Percentiles rank a stretch among this genome's conserved stretches.
Evolutionary conservation across 2,797 vertebrate genomes (phyloP).

Genomic region (Sphenodon punctatus): DNA sequence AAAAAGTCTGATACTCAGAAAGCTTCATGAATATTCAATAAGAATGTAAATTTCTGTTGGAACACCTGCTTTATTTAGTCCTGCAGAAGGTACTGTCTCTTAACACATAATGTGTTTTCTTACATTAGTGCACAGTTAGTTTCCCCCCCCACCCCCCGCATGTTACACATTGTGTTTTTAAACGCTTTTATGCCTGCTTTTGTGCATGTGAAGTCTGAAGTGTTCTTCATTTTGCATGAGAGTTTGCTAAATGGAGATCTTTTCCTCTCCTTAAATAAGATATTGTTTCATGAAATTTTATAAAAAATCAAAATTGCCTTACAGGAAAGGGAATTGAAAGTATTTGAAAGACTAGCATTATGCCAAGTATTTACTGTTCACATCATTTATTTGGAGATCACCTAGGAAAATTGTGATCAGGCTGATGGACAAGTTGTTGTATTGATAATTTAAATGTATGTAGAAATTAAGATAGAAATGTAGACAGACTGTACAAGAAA

Average conservation of each 20-base stretch:
- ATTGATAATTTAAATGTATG: too few relatives aligned
- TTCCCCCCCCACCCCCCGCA: too few relatives aligned
- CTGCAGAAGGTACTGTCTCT: conserved; percentile 74
- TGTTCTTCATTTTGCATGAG: conserved; percentile 53
- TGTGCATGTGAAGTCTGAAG: conserved; percentile 11
- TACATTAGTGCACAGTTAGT: background rate
- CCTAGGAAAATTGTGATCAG: background rate
- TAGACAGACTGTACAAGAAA: background rate
- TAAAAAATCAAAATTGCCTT: conserved; percentile 6
- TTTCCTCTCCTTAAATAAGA: conserved; percentile 23
- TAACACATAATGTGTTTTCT: background rate
- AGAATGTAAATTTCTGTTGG: background rate
- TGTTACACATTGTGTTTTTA: conserved; percentile 16
- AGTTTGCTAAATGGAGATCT: conserved; percentile 16
- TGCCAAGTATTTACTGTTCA: background rate
- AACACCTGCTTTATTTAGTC: conserved; percentile 35
- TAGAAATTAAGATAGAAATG: too few relatives aligned
- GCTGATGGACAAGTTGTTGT: too few relatives aligned
- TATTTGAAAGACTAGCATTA: background rate
- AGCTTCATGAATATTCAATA: background rate
- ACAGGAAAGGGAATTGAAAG: background rate
- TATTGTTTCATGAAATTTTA: background rate
- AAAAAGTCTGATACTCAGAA: background rate
- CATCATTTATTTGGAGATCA: background rate
- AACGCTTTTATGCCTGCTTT: conserved; percentile 16